Conservation (phyloP, 64 coral and sea anemone genomes). For the Acropora tenuis region DNA sequence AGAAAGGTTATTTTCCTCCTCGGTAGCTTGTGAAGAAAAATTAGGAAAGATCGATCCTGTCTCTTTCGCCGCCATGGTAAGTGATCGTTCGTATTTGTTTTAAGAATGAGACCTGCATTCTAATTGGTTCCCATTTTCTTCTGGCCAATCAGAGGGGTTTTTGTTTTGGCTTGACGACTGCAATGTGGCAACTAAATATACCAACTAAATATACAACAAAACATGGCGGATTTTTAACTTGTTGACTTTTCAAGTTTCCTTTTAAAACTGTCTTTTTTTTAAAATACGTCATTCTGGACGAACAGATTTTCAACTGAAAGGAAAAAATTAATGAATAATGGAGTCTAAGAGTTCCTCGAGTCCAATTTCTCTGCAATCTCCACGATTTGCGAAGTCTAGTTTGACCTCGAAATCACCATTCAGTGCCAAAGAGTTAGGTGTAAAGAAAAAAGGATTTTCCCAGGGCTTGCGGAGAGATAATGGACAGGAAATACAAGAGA, state of each 20-base stretch:
- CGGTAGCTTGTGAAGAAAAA: constrained; percentile 47
- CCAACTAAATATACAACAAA: neutral
- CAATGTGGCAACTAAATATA: constrained; percentile 17
- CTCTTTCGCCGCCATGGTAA: neutral
- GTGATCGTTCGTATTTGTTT: no score
- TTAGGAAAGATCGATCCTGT: neutral
- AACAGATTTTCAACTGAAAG: neutral
- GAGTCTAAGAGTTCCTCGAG: constrained; percentile 15
- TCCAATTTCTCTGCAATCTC: constrained; percentile 5
- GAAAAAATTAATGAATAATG: neutral
- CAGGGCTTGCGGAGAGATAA: neutral
- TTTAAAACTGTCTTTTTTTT: neutral
- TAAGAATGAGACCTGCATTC: neutral
- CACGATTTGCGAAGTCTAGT: neutral
- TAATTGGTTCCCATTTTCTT: neutral
- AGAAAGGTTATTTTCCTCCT: constrained; percentile 65
- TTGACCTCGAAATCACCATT: constrained; percentile 17
- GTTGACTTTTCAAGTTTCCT: neutral
- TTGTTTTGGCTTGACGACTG: constrained; percentile 36
- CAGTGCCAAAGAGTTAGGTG: constrained; percentile 9
- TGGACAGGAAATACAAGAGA: constrained; percentile 60
- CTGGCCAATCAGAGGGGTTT: constrained; percentile 4
- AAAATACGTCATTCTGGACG: constrained; percentile 1
- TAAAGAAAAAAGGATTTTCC: constrained; percentile 10
- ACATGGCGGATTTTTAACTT: neutral